Evolutionary conservation across 2,888 invertebrate species (phyloP), one percentile per base, ranked within the genome.

Genomic region (Sepiola atlantica): DNA sequence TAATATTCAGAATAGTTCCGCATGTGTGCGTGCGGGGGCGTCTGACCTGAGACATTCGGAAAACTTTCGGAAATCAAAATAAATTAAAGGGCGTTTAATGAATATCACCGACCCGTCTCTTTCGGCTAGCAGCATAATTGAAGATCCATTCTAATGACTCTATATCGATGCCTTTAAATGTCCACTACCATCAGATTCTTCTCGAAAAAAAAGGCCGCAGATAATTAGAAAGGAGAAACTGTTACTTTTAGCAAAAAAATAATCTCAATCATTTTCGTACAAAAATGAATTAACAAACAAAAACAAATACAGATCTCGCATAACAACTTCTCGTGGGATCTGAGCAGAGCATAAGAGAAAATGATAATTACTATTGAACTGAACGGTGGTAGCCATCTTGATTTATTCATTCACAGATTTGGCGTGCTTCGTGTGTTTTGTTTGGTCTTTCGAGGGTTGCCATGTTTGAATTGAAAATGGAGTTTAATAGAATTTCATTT

Each of bases 321-420:
- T 77, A 28, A 12, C 77, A 0, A 77, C 14, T 77, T 77, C 77
- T 77, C n/a, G 77, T 32, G 77, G 32, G 77, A 77, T 77, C 77
- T 77, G n/a, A 77, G n/a, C 77, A 18, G 77, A n/a, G 32, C 12
- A 77, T 77, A 77, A n/a, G 18, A 77, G 77, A 77, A n/a, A 16
- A 77, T 77, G 32, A 32, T 77, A 77, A 77, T 77, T 77, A n/a
- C n/a, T n/a, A 77, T n/a, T 77, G n/a, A 77, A 32, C n/a, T 77
- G 77, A 77, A n/a, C 77, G 2, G n/a, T 32, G 77, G 77, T 32
- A n/a, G n/a, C 77, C 77, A 77, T 77, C 77, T 77, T 77, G 77
- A n/a, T 77, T 77, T 77, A 77, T 61, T 77, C 77, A 77, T 77
- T 77, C 77, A 77, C n/a, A 32, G 77, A 77, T 32, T 77, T n/a